phyloP scores from a whole-genome alignment of 1,140 invertebrate species.

The Zaprionus camerounensis region DNA sequence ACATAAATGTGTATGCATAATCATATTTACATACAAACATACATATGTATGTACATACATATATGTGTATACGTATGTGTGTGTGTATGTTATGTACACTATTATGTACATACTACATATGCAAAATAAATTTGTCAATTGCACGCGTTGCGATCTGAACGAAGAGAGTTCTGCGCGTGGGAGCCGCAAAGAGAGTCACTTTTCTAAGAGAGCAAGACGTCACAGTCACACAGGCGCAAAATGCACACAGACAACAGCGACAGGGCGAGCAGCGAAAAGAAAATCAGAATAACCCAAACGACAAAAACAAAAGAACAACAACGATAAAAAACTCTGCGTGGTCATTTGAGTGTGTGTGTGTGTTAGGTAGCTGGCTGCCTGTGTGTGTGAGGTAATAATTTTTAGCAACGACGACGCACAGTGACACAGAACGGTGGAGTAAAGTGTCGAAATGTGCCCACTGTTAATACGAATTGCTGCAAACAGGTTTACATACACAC shows the following conservation, averaged over 20 bases:
- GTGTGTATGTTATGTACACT: slow-evolving; percentile 1
- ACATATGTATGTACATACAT: slow-evolving; percentile 9
- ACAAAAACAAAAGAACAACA: slow-evolving; percentile 74
- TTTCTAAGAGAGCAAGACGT: slow-evolving; percentile 42
- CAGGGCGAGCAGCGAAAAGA: slow-evolving; percentile 61
- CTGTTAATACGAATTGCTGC: slow-evolving; percentile 60
- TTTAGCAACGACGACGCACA: slow-evolving; percentile 68
- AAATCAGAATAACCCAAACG: slow-evolving; percentile 74
- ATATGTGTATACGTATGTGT: background rate
- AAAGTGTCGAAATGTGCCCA: slow-evolving; percentile 46
- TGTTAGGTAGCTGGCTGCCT: slow-evolving; percentile 47
- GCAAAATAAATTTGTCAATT: slow-evolving; percentile 41
- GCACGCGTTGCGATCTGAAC: slow-evolving; percentile 39
- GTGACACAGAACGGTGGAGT: slow-evolving; percentile 45
- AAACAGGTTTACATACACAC: slow-evolving; percentile 70
- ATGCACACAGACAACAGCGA: slow-evolving; percentile 8
- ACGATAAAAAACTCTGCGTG: slow-evolving; percentile 66
- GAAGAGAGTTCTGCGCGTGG: slow-evolving; percentile 51
- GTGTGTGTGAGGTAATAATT: slow-evolving; percentile 66
- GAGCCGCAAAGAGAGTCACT: slow-evolving; percentile 45
- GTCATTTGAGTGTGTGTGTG: slow-evolving; percentile 51
- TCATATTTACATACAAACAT: background rate
- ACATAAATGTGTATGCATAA: background rate
- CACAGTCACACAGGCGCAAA: slow-evolving; percentile 11
- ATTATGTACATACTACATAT: slow-evolving; percentile 14